A percentile compares a stretch with the other conserved stretches of the same genome.
Evolutionary conservation across 2,113 vertebrate genomes (phyloP).

Genomic region (Octodon degus): DNA sequence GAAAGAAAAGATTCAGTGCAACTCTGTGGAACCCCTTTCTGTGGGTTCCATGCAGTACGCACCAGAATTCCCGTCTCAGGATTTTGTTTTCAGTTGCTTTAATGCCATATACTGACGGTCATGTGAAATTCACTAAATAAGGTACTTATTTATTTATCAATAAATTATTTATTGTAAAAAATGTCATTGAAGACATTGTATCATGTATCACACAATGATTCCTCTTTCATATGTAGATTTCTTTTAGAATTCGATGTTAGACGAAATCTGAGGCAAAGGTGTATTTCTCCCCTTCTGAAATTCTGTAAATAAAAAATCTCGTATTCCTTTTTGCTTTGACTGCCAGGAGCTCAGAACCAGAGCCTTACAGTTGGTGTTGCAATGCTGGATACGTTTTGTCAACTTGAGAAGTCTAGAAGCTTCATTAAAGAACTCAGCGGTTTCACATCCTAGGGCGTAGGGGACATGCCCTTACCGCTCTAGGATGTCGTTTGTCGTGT

Average conservation of each 20-base stretch:
- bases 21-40: not conserved
- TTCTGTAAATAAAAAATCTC: not conserved
- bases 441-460: not conserved
- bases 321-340: not conserved
- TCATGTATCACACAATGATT: not conserved
- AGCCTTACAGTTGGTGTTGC: not conserved
- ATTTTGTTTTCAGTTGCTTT: constrained; percentile 31
- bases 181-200: not conserved
- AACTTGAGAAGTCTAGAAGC: not conserved
- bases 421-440: not conserved
- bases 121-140: not conserved
- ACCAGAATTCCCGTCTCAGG: not conserved
- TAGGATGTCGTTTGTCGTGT: not conserved
- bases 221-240: constrained; percentile 1
- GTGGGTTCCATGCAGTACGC: not conserved
- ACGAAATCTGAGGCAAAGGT: not conserved
- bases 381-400: not conserved
- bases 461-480: not conserved
- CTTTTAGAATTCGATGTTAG: constrained; percentile 10
- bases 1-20: not conserved
- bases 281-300: not conserved
- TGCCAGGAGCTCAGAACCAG: not conserved
- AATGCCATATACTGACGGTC: not conserved
- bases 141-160: too few species aligned
- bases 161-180: not conserved